Evolutionary conservation across 1,140 invertebrate genomes (phyloP).

Genomic region (Lasioglossum baleicum): DNA sequence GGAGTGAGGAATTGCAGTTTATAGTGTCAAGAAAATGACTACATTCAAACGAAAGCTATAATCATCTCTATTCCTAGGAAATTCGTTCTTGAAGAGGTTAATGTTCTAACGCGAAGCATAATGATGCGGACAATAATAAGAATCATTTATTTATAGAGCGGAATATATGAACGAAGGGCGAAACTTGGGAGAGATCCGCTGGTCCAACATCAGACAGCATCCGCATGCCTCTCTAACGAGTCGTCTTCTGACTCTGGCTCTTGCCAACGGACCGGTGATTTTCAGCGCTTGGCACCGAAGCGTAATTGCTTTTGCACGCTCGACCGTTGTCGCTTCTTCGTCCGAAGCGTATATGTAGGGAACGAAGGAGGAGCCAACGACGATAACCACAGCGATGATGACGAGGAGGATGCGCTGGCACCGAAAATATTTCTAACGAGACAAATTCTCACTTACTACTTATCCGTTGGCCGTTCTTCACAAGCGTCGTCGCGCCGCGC

Average conservation of each 20-base stretch:
- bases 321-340: constrained; percentile 42
- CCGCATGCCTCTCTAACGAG: constrained; percentile 63
- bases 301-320: constrained; percentile 52
- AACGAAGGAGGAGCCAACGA: not conserved
- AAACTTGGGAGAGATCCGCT: constrained; percentile 18
- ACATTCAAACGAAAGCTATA: no score
- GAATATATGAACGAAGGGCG: not conserved
- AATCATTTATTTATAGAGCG: constrained; percentile 23
- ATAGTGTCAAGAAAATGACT: no score
- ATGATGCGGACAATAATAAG: not conserved
- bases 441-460: constrained; percentile 44
- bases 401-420: constrained; percentile 11
- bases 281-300: constrained; percentile 64
- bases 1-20: no score
- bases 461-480: constrained; percentile 17
- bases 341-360: not conserved
- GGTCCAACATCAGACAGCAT: constrained; percentile 8
- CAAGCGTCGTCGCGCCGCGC: not conserved
- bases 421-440: constrained; percentile 53
- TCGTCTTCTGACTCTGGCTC: constrained; percentile 59
- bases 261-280: constrained; percentile 60
- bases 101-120: no score
- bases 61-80: no score
- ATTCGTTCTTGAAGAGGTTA: no score
- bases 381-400: not conserved